Conservation (phyloP, 2,113 vertebrate genomes). For the Xerus inauris region DNA sequence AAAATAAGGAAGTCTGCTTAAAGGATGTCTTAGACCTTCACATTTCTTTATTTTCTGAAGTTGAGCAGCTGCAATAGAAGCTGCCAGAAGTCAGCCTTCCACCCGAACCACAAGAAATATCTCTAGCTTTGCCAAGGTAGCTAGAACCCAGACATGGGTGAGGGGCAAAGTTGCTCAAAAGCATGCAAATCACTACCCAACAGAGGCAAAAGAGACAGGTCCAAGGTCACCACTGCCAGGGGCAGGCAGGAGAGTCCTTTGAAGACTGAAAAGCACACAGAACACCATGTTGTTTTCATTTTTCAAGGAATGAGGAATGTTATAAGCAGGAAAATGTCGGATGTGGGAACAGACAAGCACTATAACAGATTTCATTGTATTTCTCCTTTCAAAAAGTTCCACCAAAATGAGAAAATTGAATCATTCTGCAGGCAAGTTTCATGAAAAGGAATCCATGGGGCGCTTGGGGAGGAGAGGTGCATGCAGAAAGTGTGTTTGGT, state of each 20-base stretch:
- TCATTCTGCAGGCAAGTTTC: background rate
- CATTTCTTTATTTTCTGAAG: slow-evolving; percentile 26
- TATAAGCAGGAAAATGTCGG: slow-evolving; percentile 53
- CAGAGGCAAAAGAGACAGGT: background rate
- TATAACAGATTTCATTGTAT: slow-evolving; percentile 58
- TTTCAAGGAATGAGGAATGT: slow-evolving; percentile 53
- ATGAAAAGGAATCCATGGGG: background rate
- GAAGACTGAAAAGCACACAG: slow-evolving; percentile 47
- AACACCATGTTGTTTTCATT: slow-evolving; percentile 64
- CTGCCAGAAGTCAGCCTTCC: background rate
- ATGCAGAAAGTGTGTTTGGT: background rate
- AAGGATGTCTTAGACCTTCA: background rate
- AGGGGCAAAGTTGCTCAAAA: background rate
- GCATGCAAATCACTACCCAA: background rate
- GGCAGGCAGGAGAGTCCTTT: slow-evolving; percentile 37
- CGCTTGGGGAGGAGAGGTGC: background rate
- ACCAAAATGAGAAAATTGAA: slow-evolving; percentile 57
- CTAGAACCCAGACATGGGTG: background rate
- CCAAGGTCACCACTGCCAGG: background rate
- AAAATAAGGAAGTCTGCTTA: slow-evolving; percentile 18
- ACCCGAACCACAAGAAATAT: background rate
- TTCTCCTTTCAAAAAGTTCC: slow-evolving; percentile 46
- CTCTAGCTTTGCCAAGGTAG: background rate
- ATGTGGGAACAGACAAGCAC: slow-evolving; percentile 32
- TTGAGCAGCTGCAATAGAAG: background rate